A percentile compares a stretch with the other conserved stretches of the same genome.
Evolutionary conservation across 1,140 invertebrate species (phyloP).

Genomic region (Pseudachorutes palmiensis): DNA sequence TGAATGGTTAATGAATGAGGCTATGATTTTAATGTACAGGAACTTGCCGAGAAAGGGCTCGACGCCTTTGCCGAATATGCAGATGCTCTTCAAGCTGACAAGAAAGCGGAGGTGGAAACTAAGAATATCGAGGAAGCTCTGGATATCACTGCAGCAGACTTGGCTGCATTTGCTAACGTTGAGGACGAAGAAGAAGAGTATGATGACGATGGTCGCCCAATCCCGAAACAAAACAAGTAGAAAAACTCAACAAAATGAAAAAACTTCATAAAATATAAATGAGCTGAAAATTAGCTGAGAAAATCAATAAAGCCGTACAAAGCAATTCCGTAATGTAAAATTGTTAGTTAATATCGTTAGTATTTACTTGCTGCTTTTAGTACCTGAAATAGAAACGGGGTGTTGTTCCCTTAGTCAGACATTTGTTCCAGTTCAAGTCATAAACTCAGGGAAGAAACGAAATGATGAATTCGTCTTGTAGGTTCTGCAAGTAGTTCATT

Average conservation of each 20-base stretch:
- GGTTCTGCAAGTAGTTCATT: not conserved
- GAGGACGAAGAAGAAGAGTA: constrained; percentile 11
- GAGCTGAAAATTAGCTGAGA: no score
- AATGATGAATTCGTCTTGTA: not conserved
- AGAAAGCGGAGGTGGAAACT: constrained; percentile 8
- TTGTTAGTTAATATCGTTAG: no score
- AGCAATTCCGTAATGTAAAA: no score
- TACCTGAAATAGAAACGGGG: no score
- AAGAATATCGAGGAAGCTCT: not conserved
- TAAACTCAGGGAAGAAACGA: not conserved
- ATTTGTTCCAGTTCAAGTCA: no score
- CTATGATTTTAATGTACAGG: constrained; percentile 10
- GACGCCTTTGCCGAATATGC: constrained; percentile 17
- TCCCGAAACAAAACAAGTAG: no score
- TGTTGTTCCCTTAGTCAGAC: no score
- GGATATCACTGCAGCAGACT: not conserved
- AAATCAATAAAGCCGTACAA: no score
- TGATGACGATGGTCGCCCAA: constrained; percentile 10
- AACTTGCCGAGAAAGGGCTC: constrained; percentile 20
- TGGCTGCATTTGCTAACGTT: not conserved
- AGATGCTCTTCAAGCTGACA: not conserved
- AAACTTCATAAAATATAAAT: not conserved
- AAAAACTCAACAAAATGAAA: no score
- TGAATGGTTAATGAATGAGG: no score
- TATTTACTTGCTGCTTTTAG: no score